Conservation (phyloP, 2,113 vertebrate genomes). For the Tragelaphus strepsiceros region DNA sequence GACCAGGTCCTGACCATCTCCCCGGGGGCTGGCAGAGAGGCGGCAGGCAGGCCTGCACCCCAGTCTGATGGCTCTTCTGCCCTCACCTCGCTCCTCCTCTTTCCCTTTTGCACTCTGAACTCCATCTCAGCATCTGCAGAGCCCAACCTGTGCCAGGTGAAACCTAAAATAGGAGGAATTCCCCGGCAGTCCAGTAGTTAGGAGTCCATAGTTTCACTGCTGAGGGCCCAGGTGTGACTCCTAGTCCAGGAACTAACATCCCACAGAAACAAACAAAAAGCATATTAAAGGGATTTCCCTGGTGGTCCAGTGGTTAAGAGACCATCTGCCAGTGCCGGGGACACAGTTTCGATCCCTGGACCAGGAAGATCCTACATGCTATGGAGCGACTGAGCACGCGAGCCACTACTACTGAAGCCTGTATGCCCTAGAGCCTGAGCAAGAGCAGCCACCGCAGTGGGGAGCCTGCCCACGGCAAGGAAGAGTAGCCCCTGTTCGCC, state of each 20-base stretch:
- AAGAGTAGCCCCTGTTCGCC: background rate
- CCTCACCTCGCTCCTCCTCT: background rate
- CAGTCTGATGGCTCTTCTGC: fast-evolving
- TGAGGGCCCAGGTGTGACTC: background rate
- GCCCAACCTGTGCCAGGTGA: background rate
- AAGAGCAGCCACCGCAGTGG: background rate
- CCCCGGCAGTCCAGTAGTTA: background rate
- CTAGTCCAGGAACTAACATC: background rate
- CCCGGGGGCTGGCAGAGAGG: background rate
- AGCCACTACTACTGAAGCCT: background rate
- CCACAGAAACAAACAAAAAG: background rate
- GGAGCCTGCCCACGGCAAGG: fast-evolving
- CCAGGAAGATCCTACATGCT: background rate
- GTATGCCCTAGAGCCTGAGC: background rate
- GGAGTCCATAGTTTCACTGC: background rate
- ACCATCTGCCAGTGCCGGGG: background rate
- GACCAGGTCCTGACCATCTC: background rate
- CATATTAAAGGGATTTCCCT: background rate
- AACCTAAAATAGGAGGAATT: background rate
- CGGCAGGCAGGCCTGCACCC: background rate
- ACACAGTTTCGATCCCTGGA: background rate
- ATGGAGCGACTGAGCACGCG: fast-evolving
- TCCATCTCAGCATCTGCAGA: background rate
- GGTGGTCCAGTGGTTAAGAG: background rate
- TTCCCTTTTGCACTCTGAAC: no score